Base-by-base conservation (phyloP, 2,888 invertebrate genomes). In the Diachrysia chrysitis region DNA sequence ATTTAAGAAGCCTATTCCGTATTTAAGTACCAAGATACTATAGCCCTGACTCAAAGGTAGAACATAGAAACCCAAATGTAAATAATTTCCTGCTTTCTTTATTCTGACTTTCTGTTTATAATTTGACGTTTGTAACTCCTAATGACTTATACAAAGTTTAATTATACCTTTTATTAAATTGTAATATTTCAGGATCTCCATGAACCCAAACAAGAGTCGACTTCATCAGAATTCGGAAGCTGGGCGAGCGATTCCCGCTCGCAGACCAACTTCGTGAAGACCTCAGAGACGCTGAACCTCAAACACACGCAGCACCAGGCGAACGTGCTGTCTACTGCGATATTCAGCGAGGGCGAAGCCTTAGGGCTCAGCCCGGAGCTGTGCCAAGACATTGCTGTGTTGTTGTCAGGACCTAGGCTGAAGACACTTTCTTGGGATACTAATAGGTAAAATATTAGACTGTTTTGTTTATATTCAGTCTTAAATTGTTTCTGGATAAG, bases 351-450 rank as follows among this genome's bases (percentile, higher is more conserved):
- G 81, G 96, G 96, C 14, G 97, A 97, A 80, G 95, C 96, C 17
- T 88, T 97, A n/a, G 97, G 97, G 0, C 94, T 97, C 19, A 96
- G 96, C 46, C 92, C 96, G 0, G 97, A 96, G 70, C 86, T 97
- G 37, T 96, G 97, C 83, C 97, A 97, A 86, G 97, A 97, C 88
- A 92, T 98, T 19, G 96, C 96, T 1, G 97, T 97, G 7, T 95
- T 97, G 66, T 90, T 97, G 17, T 97, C 97, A 58, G 97, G 97
- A 80, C 97, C 97, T 0, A 92, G 98, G 58, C 96, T 97, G 76
- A 97, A 97, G 83, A 96, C 97, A 55, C 93, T 98, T 1, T 97
- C 96, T 7, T 98, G 97, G 97, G 96, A 96, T 63, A 93, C 97
- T 89, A 90, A 94, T 66, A 90, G 95, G 95, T 95, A 58, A 63